Percentiles rank a stretch among this genome's conserved stretches.
phyloP scores from a whole-genome alignment of 2,888 invertebrate genomes.

The Deilephila elpenor region DNA sequence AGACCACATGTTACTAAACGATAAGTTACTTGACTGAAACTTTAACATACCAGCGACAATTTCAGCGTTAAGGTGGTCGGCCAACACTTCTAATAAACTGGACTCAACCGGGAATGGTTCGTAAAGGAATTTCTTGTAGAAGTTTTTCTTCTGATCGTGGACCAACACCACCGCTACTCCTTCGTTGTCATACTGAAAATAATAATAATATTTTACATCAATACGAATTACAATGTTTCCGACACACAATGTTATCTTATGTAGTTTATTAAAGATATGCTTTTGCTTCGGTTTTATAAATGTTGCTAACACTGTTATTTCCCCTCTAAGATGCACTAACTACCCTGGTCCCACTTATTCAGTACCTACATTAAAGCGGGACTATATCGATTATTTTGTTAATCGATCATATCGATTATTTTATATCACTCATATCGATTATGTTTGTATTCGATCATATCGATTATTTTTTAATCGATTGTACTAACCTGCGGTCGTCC shows the following conservation, averaged over 20 bases:
- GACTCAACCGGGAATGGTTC: conserved; percentile 99
- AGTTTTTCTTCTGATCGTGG: conserved; percentile 98
- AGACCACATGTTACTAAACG: background rate
- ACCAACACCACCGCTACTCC: conserved; percentile 95
- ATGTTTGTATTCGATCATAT: background rate
- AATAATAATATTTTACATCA: conserved; percentile 21
- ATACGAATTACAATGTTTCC: background rate
- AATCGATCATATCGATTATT: too few species aligned
- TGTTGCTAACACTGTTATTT: too few species aligned
- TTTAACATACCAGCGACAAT: conserved; percentile 88
- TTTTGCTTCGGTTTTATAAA: too few species aligned
- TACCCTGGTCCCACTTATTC: too few species aligned
- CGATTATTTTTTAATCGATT: background rate
- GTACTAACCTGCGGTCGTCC: conserved; percentile 90
- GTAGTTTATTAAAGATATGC: too few species aligned
- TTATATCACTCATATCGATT: background rate
- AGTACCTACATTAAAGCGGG: too few species aligned
- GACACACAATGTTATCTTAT: too few species aligned
- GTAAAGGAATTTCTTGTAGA: conserved; percentile 99
- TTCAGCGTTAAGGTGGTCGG: conserved; percentile 99
- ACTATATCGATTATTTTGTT: background rate
- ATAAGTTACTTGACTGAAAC: background rate
- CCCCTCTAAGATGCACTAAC: too few species aligned
- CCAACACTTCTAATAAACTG: conserved; percentile 93
- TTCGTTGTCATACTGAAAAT: conserved; percentile 94